These are phyloP conservation scores for Eurystomus glaucurus DNA, from an alignment of 2,797 vertebrate genomes.

Conservation along the genomic window DNA sequence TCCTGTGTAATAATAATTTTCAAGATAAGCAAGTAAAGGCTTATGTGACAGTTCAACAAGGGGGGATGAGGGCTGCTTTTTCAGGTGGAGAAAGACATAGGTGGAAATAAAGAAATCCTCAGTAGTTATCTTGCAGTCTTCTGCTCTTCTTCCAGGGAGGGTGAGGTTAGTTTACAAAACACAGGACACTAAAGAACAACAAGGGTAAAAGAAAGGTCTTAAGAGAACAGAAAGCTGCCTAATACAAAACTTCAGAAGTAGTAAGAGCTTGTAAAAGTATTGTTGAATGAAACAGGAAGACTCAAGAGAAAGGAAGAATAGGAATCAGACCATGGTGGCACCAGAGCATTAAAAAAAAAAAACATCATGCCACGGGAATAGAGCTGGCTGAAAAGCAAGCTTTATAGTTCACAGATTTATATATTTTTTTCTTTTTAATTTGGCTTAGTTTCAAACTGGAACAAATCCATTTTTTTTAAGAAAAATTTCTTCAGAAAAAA, in stretches of 20 bases:
- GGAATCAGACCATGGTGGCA: neutral
- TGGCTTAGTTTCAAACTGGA: constrained; percentile 67
- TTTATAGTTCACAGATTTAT: constrained; percentile 50
- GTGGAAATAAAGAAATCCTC: neutral
- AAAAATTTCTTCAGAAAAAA: constrained; percentile 58
- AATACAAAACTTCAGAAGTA: neutral
- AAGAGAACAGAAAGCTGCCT: neutral
- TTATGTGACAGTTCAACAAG: neutral
- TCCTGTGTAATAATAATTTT: neutral
- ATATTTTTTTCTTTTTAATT: constrained; percentile 19
- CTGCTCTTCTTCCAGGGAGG: neutral
- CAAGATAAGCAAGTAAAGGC: neutral
- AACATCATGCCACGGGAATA: neutral
- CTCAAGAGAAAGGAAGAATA: neutral
- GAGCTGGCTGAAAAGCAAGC: neutral
- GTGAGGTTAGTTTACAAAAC: neutral
- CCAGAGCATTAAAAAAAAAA: neutral
- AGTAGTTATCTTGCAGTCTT: neutral
- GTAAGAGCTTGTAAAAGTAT: neutral
- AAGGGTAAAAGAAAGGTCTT: neutral
- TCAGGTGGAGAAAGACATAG: neutral
- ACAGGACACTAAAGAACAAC: neutral
- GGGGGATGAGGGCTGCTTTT: neutral
- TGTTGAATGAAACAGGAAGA: neutral
- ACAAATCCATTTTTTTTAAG: constrained; percentile 60